Base-by-base conservation (phyloP, 2,113 vertebrate genomes). In the Hystrix cristata region DNA sequence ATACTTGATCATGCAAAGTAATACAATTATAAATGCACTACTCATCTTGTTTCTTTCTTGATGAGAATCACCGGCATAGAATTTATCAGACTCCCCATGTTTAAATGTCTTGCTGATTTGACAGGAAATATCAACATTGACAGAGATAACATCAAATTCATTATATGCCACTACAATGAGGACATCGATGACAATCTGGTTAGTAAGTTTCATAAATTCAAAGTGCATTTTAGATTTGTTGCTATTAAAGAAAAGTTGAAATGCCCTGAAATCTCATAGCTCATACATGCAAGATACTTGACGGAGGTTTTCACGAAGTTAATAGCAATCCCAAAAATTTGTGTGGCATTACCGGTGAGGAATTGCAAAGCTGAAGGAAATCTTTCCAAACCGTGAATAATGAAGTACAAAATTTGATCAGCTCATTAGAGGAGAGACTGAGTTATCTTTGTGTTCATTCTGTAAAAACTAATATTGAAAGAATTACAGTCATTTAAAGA, bases 61-160 rank as follows among this genome's bases (percentile, higher is more conserved):
- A 95, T 96, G 85, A 62, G 95, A 92, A 97, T 93, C 95, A 87
- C 96, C 5, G 76, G 95, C 97, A 95, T 38, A 46, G 90, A 95
- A 95, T 92, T 97, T 87, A 97, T 95, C 97, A 97, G 94, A 96
- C 81, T 94, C 43, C 92, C 67, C 65, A n/a, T 86, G 95, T 96
- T 97, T 92, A 85, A 97, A 90, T 53, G 90, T 93, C 96, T 95
- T 71, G 55, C 95, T 96, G 96, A 97, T 97, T 92, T 97, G 96
- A 97, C 95, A 96, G 92, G 95, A 91, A 88, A 97, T 90, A 90
- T 80, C 74, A 87, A 95, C 81, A 60, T 16, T 95, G 96, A 95
- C 15, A 8, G 87, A 97, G 96, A 97, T 94, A 97, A 97, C 94
- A 92, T 89, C 67, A 98, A 97, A 97, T 87, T 97, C 96, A 97